Evolutionary conservation across 2,113 vertebrate species (phyloP).

Genomic region (Anthoscopus minutus): DNA sequence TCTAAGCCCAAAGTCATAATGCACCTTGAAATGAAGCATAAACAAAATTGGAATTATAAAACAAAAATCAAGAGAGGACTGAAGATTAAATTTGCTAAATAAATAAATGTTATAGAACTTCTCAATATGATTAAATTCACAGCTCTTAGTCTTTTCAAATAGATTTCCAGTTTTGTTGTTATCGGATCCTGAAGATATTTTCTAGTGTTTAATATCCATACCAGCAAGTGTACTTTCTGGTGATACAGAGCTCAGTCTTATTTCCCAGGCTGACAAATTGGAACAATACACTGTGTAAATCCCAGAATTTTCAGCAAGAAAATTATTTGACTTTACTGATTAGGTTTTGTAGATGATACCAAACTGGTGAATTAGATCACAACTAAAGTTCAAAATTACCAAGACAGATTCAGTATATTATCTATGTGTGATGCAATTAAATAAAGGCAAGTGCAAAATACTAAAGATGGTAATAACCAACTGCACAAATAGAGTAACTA

Average conservation of each 20-base stretch:
- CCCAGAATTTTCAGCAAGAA: background rate
- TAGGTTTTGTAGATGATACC: background rate
- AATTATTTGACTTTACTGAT: background rate
- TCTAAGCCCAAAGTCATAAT: constrained; percentile 76
- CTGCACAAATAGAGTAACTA: background rate
- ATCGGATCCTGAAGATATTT: background rate
- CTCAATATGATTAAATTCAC: background rate
- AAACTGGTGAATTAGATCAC: background rate
- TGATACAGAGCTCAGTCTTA: background rate
- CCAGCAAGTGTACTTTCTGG: background rate
- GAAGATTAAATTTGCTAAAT: background rate
- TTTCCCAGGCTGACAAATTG: background rate
- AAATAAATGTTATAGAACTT: background rate
- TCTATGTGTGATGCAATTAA: background rate
- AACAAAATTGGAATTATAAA: background rate
- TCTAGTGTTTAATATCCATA: background rate
- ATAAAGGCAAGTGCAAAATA: background rate
- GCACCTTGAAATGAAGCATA: constrained; percentile 64
- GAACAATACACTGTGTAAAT: background rate
- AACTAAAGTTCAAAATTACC: background rate
- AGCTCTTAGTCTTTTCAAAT: background rate
- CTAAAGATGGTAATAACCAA: background rate
- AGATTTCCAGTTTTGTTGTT: background rate
- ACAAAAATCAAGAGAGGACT: background rate
- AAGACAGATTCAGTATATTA: background rate